phyloP scores from a whole-genome alignment of 2,888 invertebrate species.

The Pristionchus japonicus region DNA sequence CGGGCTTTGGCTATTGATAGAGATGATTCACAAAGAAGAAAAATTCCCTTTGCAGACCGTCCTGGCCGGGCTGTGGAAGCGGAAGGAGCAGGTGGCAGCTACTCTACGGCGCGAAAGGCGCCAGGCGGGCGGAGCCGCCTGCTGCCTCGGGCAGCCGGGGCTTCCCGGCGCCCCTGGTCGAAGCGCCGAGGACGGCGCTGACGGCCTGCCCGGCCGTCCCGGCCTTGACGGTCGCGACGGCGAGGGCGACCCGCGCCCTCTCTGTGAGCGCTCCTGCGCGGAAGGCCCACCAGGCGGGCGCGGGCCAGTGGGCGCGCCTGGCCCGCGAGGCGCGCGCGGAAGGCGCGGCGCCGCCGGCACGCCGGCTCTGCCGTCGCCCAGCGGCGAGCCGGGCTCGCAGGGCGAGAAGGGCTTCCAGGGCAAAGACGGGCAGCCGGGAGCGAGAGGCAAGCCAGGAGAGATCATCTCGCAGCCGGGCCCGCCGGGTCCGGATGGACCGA shows the following conservation, averaged over 20 bases:
- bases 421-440: slow-evolving; percentile 33
- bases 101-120: slow-evolving; percentile 15
- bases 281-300: slow-evolving; percentile 33
- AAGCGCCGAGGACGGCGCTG: slow-evolving; percentile 39
- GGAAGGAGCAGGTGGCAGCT: slow-evolving; percentile 30
- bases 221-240: slow-evolving; percentile 41
- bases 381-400: slow-evolving; percentile 32
- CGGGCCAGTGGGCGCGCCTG: slow-evolving; percentile 1
- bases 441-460: slow-evolving; percentile 41
- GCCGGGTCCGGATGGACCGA: slow-evolving; percentile 27
- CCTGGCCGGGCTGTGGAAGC: slow-evolving; percentile 37
- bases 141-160: slow-evolving; percentile 40
- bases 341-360: slow-evolving; percentile 15
- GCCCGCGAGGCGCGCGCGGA: slow-evolving; percentile 18
- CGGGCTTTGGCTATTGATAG: neutral
- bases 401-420: slow-evolving; percentile 47
- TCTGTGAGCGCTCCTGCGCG: slow-evolving; percentile 33
- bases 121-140: neutral
- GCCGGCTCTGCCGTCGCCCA: slow-evolving; percentile 34
- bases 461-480: slow-evolving; percentile 42
- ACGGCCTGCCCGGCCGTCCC: slow-evolving; percentile 44
- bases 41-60: slow-evolving; percentile 31
- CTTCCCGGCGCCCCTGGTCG: slow-evolving; percentile 34
- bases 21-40: neutral
- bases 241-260: slow-evolving; percentile 42